Evolutionary conservation across 2,113 vertebrate genomes (phyloP).

Genomic region (Rhinoptilus africanus): DNA sequence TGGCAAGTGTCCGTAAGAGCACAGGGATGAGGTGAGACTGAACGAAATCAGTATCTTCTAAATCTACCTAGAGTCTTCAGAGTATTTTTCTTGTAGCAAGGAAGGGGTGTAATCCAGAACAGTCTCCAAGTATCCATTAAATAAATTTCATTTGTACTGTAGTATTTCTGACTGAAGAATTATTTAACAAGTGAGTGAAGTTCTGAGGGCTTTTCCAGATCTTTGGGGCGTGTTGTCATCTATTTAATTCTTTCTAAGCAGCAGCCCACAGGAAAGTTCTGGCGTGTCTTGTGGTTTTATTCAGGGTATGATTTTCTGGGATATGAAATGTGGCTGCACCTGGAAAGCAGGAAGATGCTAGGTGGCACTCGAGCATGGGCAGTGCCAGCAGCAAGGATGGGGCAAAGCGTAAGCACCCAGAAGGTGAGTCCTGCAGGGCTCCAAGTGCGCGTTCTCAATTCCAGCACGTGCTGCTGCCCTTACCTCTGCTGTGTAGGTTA

Average conservation of each 20-base stretch:
- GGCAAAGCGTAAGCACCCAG: neutral
- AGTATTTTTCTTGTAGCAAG: neutral
- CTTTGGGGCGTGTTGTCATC: neutral
- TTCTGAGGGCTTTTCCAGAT: neutral
- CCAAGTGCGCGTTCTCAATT: accelerated
- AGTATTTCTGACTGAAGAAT: neutral
- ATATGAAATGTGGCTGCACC: neutral
- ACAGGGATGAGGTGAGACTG: neutral
- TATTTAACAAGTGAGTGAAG: neutral
- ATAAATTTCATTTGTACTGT: neutral
- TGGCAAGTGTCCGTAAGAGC: neutral
- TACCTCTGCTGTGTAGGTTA: neutral
- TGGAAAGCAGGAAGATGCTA: neutral
- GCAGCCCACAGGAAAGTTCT: neutral
- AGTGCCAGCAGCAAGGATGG: neutral
- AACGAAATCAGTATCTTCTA: neutral
- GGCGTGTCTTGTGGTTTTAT: neutral
- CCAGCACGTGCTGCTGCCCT: neutral
- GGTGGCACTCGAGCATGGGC: neutral
- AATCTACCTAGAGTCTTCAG: neutral
- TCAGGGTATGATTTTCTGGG: neutral
- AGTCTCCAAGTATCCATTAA: neutral
- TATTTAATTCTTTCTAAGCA: neutral
- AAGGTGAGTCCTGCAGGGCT: neutral
- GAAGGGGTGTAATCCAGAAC: neutral